A percentile compares a stretch with the other conserved stretches of the same genome.
These are phyloP conservation scores for Labeo catla DNA, from an alignment of 2,113 vertebrate species.

Conservation along the genomic window DNA sequence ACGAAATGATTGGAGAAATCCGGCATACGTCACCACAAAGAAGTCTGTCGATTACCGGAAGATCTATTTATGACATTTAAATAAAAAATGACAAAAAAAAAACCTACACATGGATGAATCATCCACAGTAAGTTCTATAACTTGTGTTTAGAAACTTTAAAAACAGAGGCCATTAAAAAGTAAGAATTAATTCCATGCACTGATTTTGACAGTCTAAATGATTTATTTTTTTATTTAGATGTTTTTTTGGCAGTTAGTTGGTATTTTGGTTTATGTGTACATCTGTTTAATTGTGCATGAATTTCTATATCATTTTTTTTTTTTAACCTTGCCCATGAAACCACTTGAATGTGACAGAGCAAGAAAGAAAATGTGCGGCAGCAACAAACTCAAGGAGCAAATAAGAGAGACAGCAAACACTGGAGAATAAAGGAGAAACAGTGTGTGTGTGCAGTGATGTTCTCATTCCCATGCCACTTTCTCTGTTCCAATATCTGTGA, in stretches of 20 bases:
- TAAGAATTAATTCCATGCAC: neutral
- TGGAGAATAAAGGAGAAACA: constrained; percentile 45
- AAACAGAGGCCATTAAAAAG: neutral
- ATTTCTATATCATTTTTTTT: constrained; percentile 21
- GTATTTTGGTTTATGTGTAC: neutral
- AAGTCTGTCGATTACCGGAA: neutral
- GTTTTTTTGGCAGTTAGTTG: neutral
- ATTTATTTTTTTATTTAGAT: neutral
- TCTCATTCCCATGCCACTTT: constrained; percentile 58
- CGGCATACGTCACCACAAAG: neutral
- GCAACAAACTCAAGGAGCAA: constrained; percentile 20
- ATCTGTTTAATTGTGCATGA: neutral
- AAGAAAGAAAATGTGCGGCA: neutral
- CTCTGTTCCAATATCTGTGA: constrained; percentile 45
- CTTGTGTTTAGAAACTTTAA: neutral
- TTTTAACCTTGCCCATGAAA: neutral
- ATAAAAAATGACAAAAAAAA: neutral
- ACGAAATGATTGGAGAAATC: neutral
- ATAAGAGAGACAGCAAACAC: constrained; percentile 50
- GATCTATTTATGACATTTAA: neutral
- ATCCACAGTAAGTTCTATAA: neutral
- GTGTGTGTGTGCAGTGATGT: constrained; percentile 59
- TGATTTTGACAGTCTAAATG: neutral
- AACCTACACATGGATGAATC: neutral
- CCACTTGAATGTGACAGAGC: neutral